Base-by-base conservation (phyloP, 2,888 invertebrate species). In the Microplitis manilae region DNA sequence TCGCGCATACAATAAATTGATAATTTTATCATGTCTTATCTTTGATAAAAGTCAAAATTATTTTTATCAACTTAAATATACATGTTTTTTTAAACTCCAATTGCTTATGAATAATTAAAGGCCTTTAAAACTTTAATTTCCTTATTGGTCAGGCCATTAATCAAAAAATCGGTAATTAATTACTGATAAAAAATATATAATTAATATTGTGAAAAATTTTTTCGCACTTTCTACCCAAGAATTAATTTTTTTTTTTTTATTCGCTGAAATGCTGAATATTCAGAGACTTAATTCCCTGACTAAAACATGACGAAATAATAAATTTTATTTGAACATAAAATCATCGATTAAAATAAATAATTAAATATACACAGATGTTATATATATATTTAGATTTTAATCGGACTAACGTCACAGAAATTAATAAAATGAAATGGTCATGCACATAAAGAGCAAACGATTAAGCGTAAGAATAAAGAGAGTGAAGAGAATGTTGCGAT, bases 101-200 rank as follows among this genome's bases (percentile, higher is more conserved):
- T 30, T 30, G 4, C 30, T 30, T 7, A 50, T 50, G 50, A 13
- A 13, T 50, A 50, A 50, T 50, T 50, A 50, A 50, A 50, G 9
- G 50, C 6, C 50, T 50, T 50, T 50, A 8, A 4, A 13, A 50
- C 13, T 50, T 50, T 50, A 50, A 50, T 50, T 50, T 50, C 7
- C 64, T 41, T n/a, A 15, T 5, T 61, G 59, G 13, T 17, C 9
- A 65, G 41, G 20, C 71, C 65, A 71, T 76, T 75, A 62, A 64
- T 73, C 64, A 50, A 50, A 64, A 50, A 41, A 64, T 8, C 7
- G 4, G 40, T 20, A 61, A 69, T 68, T 61, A 69, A 50, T 68
- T 30, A n/a, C 17, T 1, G 20, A 15, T 15, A 30, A 69, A 17
- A 71, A 13, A 30, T 61, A 15, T 61, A 2, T 30, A 20, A 39